Conservation (phyloP, 2,888 invertebrate genomes). For the Hydropsyche betteni region DNA sequence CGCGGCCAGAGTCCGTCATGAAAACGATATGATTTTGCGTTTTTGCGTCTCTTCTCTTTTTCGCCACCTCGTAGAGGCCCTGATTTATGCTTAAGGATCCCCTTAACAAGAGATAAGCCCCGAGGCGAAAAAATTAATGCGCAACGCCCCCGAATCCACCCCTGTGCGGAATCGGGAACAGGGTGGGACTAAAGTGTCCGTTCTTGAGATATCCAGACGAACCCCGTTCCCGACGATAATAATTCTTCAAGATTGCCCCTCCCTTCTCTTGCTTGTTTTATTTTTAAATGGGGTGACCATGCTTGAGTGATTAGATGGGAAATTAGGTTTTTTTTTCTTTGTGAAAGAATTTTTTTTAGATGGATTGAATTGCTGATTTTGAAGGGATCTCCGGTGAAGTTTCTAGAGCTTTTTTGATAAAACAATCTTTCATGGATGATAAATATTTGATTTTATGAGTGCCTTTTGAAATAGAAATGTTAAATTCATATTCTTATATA, state of each 20-base stretch:
- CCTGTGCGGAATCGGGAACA: neutral
- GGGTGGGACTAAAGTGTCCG: neutral
- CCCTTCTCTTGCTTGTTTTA: too few species aligned
- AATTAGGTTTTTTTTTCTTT: too few species aligned
- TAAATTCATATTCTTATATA: too few species aligned
- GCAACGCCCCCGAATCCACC: neutral
- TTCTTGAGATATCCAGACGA: neutral
- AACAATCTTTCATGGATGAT: too few species aligned
- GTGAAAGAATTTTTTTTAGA: too few species aligned
- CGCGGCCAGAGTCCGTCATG: neutral
- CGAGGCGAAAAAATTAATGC: constrained; percentile 38
- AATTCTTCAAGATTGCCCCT: constrained; percentile 1
- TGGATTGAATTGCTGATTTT: too few species aligned
- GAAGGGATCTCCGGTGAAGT: too few species aligned
- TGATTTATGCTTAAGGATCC: constrained; percentile 37
- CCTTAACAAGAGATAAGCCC: constrained; percentile 40
- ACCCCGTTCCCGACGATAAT: constrained; percentile 22
- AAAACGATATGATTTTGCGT: constrained; percentile 30
- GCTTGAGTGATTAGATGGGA: too few species aligned
- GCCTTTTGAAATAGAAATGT: too few species aligned
- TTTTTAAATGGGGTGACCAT: too few species aligned
- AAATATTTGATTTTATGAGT: too few species aligned
- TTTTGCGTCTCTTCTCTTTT: constrained; percentile 22
- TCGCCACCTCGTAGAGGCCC: constrained; percentile 20
- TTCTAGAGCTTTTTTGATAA: too few species aligned